Base-by-base conservation (phyloP, 2,888 invertebrate species). In the Globia sparganii region DNA sequence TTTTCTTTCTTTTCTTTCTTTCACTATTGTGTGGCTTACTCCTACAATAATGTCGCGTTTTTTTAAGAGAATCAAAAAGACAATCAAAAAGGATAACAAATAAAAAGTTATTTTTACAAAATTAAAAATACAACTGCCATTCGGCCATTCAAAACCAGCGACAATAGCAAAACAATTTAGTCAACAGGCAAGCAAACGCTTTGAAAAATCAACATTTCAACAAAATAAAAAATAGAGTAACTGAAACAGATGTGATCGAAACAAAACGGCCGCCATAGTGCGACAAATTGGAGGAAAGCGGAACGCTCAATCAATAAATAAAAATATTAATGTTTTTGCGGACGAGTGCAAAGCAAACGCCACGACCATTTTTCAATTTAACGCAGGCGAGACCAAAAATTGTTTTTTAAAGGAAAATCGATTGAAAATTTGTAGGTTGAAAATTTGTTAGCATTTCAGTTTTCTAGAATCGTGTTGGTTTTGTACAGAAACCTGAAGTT, bases 231-330 rank as follows among this genome's bases (percentile, higher is more conserved):
- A 76, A 21, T 31, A 46, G 13, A 18, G 21, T 15, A 58, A 68
- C 34, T 37, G 28, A 34, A 59, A 64, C 34, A 76, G 58, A 68
- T 75, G 64, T 66, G 66, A 75, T 68, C 56, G 40, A 73, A 78
- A 74, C 75, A 83, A 85, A 86, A 86, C 83, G 74, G 67, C 46
- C 15, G 61, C 13, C 49, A 49, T 68, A 82, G 21, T 37, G 49
- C 37, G 56, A 64, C 66, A 62, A 72, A 86, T 71, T 77, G 81
- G 25, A 68, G 62, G 13, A 25, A 68, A n/a, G 49, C 18, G 31
- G 34, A 18, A 66, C 46, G 49, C 67, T 74, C 72, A 62, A 78
- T 69, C 72, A 43, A 77, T 74, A 34, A 74, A 76, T 72, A 67
- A 78, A 80, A 80, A 80, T 68, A 77, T 56, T 71, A 74, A 67